Evolutionary conservation across 1,140 invertebrate genomes (phyloP), one percentile per base, ranked within the genome.

Genomic region (Gonatopus flavifemur): DNA sequence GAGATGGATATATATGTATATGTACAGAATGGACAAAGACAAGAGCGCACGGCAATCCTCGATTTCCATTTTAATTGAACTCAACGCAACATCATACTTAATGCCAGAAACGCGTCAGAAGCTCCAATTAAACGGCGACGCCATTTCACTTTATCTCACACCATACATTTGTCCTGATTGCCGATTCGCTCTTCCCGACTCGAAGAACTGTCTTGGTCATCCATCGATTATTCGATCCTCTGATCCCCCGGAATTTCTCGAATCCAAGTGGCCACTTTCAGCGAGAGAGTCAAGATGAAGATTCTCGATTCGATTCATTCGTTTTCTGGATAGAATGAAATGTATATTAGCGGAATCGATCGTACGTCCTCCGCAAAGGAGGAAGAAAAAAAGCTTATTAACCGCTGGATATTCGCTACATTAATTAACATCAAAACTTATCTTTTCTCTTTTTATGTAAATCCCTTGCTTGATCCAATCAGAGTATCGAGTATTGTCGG

Each of bases 61-160:
- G 64, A 74, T 76, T 75, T 77, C 72, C 72, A 77, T 73, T 77
- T 76, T 75, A 76, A 77, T 77, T 76, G 71, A 74, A 77, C 69
- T 71, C 70, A 69, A 72, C 66, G 69, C 66, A 70, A 75, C 69
- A 72, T 73, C 70, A 72, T 74, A 77, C 71, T 75, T 75, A 75
- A 74, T 68, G 67, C 67, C 67, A 71, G 66, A 61, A 69, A 65
- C 62, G 69, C 68, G 62, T 62, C 63, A 61, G 62, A 62, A 68
- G 63, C 62, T 70, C 67, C 62, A 76, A 74, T 77, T 74, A 70
- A 77, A 76, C 60, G 53, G 49, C 59, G 54, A 60, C 52, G 60
- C 49, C 57, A 61, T 69, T 68, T 68, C 65, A 63, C 59, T 69
- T 67, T 63, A 66, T 64, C 60, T 56, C 46, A 32, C n/a, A n/a